phyloP scores from a whole-genome alignment of 2,888 invertebrate species.

The Laothoe populi region DNA sequence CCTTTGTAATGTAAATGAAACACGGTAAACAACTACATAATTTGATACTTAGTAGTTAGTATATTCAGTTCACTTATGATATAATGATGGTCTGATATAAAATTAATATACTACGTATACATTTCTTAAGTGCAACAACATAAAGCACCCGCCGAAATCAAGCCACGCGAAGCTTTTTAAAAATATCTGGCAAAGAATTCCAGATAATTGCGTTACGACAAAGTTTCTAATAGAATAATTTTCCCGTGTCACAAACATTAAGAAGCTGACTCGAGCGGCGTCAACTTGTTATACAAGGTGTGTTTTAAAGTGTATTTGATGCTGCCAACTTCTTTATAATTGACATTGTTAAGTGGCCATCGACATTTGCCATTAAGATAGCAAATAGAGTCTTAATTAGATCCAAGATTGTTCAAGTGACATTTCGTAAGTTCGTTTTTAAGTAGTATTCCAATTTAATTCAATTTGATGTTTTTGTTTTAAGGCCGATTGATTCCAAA shows the following conservation, averaged over 20 bases:
- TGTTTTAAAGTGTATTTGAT: slow-evolving; percentile 33
- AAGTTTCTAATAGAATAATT: slow-evolving; percentile 35
- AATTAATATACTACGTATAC: no score
- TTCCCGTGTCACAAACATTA: slow-evolving; percentile 34
- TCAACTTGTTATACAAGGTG: slow-evolving; percentile 18
- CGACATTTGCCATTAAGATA: slow-evolving; percentile 1
- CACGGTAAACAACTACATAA: no score
- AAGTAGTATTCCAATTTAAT: no score
- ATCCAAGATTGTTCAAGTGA: not conserved
- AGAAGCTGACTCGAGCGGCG: slow-evolving; percentile 26
- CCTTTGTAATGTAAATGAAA: no score
- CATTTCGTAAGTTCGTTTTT: no score
- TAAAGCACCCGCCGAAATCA: not conserved
- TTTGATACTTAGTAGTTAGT: no score
- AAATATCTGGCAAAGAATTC: slow-evolving; percentile 10
- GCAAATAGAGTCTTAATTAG: not conserved
- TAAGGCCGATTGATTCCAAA: no score
- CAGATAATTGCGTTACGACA: slow-evolving; percentile 25
- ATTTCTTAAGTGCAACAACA: no score
- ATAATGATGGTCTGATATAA: no score
- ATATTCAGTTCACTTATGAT: no score
- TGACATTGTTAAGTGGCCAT: slow-evolving; percentile 28
- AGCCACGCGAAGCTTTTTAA: not conserved
- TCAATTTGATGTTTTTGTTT: no score
- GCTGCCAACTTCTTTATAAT: slow-evolving; percentile 32